Base-by-base conservation (phyloP, 1,140 invertebrate species). In the Lepidurus couesii region DNA sequence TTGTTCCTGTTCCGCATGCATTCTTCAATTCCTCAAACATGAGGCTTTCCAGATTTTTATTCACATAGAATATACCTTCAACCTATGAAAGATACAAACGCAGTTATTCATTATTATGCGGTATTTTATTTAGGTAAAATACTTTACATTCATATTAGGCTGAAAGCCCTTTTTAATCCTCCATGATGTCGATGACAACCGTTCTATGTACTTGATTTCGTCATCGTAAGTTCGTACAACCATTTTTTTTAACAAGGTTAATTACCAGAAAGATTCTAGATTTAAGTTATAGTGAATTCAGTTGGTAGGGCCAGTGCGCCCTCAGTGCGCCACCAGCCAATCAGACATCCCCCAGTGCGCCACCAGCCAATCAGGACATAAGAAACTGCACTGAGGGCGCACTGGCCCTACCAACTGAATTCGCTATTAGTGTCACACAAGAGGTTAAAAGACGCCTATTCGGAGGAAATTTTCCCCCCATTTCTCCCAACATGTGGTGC, bases 141-240 rank as follows among this genome's bases (percentile, higher is more conserved):
- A 65, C 78, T 85, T 84, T 86, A 93, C 97, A 83, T 98, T 99
- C 98, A 99, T 99, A 82, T 99, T 99, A 1, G 97, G 96, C 82
- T 99, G 97, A 87, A 99, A 99, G 7, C 97, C 98, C 85, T 96
- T 99, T 85, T 98, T 99, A 79, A 99, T 99, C 83, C 88, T 91
- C 96, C 97, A 99, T 82, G 89, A 91, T 84, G 92, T 87, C 16
- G 92, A 87, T 83, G 88, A 91, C 16, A 98, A 89, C 86, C 94
- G 96, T 84, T 99, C 96, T 80, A 99, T 86, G 85, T 92, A 99
- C 83, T 95, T 89, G 10, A 98, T 85, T 85, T 99, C 98, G 81
- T 99, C 96, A 78, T 98, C 90, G 85, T 97, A 99, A 44, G 92
- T 90, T 74, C 98, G 89, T 0, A 96, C 93, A 81, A 95, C 94